Evolutionary conservation across 2,113 vertebrate species (phyloP).

Genomic region (Plestiodon gilberti): DNA sequence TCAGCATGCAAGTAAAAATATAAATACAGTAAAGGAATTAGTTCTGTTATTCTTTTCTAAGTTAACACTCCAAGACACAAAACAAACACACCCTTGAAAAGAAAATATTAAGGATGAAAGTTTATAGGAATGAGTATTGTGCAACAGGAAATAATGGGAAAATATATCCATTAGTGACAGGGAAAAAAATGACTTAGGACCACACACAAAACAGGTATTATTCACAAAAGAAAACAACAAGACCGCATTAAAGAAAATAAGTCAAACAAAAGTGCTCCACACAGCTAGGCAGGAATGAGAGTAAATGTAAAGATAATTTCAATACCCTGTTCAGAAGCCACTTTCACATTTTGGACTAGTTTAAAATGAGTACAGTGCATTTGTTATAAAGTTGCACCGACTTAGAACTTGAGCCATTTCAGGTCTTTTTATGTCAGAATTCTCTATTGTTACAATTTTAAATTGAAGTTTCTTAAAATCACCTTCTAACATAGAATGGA

Average conservation of each 20-base stretch:
- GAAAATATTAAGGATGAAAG: neutral
- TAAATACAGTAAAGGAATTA: neutral
- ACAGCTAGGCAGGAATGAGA: conserved; percentile 41
- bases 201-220: neutral
- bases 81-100: neutral
- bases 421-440: neutral
- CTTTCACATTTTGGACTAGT: conserved; percentile 43
- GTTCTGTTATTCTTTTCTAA: neutral
- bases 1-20: conserved; percentile 23
- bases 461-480: conserved; percentile 43
- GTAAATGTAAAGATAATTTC: conserved; percentile 31
- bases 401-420: neutral
- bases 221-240: neutral
- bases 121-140: neutral
- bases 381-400: too few relatives aligned
- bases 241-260: neutral
- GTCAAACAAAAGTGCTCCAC: conserved; percentile 25
- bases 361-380: conserved; percentile 2
- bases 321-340: conserved; percentile 72
- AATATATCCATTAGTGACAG: conserved; percentile 1
- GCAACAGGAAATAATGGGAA: neutral
- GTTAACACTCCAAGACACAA: conserved; percentile 11
- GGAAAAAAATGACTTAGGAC: neutral
- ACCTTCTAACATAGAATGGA: neutral
- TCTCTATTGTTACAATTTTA: conserved; percentile 6